Evolutionary conservation across 2,113 vertebrate genomes (phyloP).

Genomic region (Narcine bancroftii): DNA sequence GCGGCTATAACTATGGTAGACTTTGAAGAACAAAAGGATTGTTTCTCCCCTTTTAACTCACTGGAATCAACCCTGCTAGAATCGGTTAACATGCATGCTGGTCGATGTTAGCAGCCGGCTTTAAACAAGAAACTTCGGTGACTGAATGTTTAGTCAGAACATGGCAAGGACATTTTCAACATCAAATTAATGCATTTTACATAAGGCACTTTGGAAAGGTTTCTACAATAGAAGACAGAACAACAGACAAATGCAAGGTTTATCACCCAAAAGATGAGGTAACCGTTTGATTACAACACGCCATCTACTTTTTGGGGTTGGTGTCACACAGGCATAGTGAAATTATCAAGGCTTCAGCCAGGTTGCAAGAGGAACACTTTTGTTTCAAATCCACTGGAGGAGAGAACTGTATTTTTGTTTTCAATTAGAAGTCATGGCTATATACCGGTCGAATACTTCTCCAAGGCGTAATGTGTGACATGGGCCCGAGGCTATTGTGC

Average conservation of each 20-base stretch:
- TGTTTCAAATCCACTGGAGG: neutral
- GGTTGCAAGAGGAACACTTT: neutral
- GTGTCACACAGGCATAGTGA: neutral
- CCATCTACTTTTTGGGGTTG: too few species aligned
- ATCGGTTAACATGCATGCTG: too few species aligned
- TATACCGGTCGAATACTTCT: neutral
- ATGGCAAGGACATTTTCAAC: neutral
- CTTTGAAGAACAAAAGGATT: neutral
- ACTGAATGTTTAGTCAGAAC: neutral
- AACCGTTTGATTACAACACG: neutral
- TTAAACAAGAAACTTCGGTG: neutral
- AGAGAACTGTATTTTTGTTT: neutral
- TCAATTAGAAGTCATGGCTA: neutral
- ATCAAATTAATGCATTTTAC: neutral
- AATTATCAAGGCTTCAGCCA: neutral
- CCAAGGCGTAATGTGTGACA: conserved; percentile 7
- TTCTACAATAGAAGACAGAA: neutral
- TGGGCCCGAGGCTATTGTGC: conserved; percentile 2
- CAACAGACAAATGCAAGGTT: neutral
- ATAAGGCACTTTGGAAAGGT: neutral
- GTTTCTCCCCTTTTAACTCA: neutral
- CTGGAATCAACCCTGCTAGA: neutral
- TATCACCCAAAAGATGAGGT: neutral
- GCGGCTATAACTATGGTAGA: too few species aligned
- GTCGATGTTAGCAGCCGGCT: too few species aligned